These are phyloP conservation scores for Epinephelus coioides DNA, from an alignment of 2,797 vertebrate species.

Conservation along the genomic window DNA sequence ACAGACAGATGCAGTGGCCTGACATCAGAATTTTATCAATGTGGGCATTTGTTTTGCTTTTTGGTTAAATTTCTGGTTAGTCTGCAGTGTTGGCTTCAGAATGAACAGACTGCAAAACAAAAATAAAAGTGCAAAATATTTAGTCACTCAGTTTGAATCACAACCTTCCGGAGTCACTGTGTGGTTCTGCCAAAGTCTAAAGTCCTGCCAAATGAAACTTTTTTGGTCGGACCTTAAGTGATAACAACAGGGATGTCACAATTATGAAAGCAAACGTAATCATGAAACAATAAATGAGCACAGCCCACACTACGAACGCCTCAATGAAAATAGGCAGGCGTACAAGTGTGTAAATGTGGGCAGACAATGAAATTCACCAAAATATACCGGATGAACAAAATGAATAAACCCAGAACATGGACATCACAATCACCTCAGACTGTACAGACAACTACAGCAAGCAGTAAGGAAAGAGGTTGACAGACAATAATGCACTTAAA, in stretches of 20 bases:
- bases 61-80: conserved; percentile 2
- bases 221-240: background rate
- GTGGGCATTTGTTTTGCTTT: background rate
- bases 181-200: background rate
- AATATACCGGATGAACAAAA: background rate
- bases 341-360: background rate
- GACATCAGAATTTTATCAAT: background rate
- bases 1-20: conserved; percentile 11
- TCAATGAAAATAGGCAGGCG: background rate
- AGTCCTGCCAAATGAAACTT: background rate
- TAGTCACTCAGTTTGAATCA: conserved; percentile 34
- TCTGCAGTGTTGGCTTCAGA: conserved; percentile 8
- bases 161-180: conserved; percentile 23
- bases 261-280: background rate
- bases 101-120: conserved; percentile 16
- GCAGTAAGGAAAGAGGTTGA: background rate
- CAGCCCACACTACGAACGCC: background rate
- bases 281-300: background rate
- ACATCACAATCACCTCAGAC: background rate
- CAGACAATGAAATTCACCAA: background rate
- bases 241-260: too few relatives aligned
- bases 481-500: background rate
- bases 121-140: conserved; percentile 36
- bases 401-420: background rate
- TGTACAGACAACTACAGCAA: background rate